Conservation (phyloP, 1,140 invertebrate species). For the Eriocheir sinensis region DNA sequence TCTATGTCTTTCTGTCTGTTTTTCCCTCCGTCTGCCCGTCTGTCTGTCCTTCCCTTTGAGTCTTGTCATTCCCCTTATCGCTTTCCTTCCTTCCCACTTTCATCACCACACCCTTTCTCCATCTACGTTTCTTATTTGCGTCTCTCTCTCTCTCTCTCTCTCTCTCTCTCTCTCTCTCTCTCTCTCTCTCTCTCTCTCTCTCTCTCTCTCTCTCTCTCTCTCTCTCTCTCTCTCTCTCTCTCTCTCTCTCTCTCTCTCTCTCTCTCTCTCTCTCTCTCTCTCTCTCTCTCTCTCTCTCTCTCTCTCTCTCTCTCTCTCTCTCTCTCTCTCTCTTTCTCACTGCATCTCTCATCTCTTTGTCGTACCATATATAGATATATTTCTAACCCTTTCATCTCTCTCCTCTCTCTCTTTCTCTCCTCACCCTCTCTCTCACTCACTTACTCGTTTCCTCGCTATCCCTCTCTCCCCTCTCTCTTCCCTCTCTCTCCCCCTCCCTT, state of each 20-base stretch:
- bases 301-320: constrained; percentile 34
- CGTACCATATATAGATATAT: too few relatives aligned
- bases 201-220: not conserved
- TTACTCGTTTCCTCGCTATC: not conserved
- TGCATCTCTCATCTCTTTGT: too few relatives aligned
- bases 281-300: constrained; percentile 35
- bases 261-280: constrained; percentile 11
- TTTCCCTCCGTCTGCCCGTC: not conserved
- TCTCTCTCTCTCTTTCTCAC: constrained; percentile 35
- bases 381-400: too few relatives aligned
- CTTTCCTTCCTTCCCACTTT: not conserved
- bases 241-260: constrained; percentile 40
- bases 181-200: constrained; percentile 37
- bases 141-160: constrained; percentile 46
- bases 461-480: constrained; percentile 28
- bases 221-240: constrained; percentile 30
- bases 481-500: constrained; percentile 1
- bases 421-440: not conserved
- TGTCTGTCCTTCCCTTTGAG: not conserved
- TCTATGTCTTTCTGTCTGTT: not conserved
- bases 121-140: constrained; percentile 16
- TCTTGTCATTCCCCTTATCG: constrained; percentile 16
- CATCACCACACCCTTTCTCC: constrained; percentile 20
- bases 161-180: constrained; percentile 47
- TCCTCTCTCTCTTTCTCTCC: constrained; percentile 41